Percentiles rank a stretch among this genome's conserved stretches.
Evolutionary conservation across 2,888 invertebrate species (phyloP).

Genomic region (Drosophila buzzatii): DNA sequence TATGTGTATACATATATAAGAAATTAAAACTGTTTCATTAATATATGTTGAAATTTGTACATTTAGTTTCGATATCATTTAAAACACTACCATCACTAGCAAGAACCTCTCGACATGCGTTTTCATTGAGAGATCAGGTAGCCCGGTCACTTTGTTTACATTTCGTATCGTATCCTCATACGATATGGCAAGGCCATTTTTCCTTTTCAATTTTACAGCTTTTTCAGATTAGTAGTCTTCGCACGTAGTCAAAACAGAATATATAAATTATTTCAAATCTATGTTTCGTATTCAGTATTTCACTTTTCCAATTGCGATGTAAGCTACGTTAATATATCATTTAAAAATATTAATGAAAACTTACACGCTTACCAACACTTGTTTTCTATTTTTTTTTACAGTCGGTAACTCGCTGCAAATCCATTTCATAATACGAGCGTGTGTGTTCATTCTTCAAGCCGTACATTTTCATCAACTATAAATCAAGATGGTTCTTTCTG

Average conservation of each 20-base stretch:
- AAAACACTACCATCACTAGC: background rate
- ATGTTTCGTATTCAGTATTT: background rate
- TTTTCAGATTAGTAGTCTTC: slow-evolving; percentile 18
- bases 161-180: slow-evolving; percentile 4
- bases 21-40: background rate
- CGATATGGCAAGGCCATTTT: slow-evolving; percentile 4
- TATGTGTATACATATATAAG: background rate
- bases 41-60: background rate
- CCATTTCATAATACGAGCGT: slow-evolving; percentile 48
- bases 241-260: background rate
- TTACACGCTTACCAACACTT: slow-evolving; percentile 50
- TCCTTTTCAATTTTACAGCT: background rate
- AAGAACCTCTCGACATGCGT: background rate
- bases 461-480: slow-evolving; percentile 27
- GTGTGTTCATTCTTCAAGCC: slow-evolving; percentile 7
- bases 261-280: background rate
- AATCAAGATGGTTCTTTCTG: slow-evolving; percentile 83
- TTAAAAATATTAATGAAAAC: background rate
- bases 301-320: slow-evolving; percentile 11
- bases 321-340: slow-evolving; percentile 4
- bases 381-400: slow-evolving; percentile 1
- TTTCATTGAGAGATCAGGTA: slow-evolving; percentile 23
- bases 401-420: slow-evolving; percentile 27
- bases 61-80: background rate
- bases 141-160: slow-evolving; percentile 39